phyloP scores from a whole-genome alignment of 1,140 invertebrate genomes.

The Zaprionus capensis region DNA sequence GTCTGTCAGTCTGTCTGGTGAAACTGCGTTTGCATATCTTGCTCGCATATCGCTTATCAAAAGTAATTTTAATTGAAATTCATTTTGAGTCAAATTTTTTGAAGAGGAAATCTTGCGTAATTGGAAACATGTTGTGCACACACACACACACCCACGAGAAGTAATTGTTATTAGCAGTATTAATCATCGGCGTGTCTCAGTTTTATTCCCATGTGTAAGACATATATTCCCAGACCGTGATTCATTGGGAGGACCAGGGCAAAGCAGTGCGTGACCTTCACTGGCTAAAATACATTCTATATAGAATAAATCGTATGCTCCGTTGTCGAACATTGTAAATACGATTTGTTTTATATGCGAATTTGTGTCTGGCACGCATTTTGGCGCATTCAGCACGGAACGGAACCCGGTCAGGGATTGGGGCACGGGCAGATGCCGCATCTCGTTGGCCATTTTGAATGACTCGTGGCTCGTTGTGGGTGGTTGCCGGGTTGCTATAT shows the following conservation, averaged over 20 bases:
- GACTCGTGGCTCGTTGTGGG: slow-evolving; percentile 30
- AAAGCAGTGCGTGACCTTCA: slow-evolving; percentile 32
- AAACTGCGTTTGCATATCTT: slow-evolving; percentile 18
- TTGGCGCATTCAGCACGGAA: slow-evolving; percentile 21
- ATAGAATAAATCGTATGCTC: not conserved
- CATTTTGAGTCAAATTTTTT: slow-evolving; percentile 20
- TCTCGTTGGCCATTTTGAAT: not conserved
- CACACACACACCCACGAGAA: not conserved
- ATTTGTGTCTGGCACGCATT: slow-evolving; percentile 52
- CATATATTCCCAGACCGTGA: slow-evolving; percentile 53
- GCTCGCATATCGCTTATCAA: slow-evolving; percentile 41
- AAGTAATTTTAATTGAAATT: slow-evolving; percentile 42
- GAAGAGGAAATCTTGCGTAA: slow-evolving; percentile 27
- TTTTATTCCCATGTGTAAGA: slow-evolving; percentile 1
- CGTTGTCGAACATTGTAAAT: slow-evolving; percentile 23
- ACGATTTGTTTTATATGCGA: slow-evolving; percentile 32
- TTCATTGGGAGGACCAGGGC: slow-evolving; percentile 29
- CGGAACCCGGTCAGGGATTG: not conserved
- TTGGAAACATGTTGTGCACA: slow-evolving; percentile 43
- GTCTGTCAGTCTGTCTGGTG: slow-evolving; percentile 12
- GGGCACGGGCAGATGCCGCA: not conserved
- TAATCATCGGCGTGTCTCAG: slow-evolving; percentile 34
- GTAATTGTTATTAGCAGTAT: slow-evolving; percentile 29
- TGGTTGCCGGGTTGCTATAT: slow-evolving; percentile 3
- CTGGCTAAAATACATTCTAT: slow-evolving; percentile 7